A percentile compares a stretch with the other conserved stretches of the same genome.
These are phyloP conservation scores for Cephus pygmeus DNA, from an alignment of 2,888 invertebrate genomes.

Conservation along the genomic window DNA sequence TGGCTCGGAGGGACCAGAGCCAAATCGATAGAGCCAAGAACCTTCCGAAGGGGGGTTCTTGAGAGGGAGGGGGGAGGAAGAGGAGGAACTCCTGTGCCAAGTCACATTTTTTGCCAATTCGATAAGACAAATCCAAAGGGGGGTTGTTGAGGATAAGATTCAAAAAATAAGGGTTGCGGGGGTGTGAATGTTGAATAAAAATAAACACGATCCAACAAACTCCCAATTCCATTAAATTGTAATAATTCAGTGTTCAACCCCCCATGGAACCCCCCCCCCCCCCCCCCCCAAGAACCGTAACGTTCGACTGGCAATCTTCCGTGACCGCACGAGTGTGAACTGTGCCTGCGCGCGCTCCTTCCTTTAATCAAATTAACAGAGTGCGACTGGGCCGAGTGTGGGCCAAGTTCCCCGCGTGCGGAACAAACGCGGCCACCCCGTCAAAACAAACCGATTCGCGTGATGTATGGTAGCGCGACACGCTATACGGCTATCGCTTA, in stretches of 20 bases:
- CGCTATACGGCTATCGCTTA: constrained; percentile 21
- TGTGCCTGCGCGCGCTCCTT: constrained; percentile 5
- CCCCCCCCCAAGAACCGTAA: constrained; percentile 10
- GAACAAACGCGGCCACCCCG: constrained; percentile 5
- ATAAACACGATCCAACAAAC: constrained; percentile 13
- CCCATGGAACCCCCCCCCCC: neutral
- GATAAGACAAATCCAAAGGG: constrained; percentile 3
- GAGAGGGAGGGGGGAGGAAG: too few species aligned
- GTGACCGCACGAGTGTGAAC: neutral
- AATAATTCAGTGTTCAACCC: constrained; percentile 31
- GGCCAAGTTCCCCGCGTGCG: constrained; percentile 1
- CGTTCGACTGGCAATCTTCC: neutral
- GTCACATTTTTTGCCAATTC: neutral
- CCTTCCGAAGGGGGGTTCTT: too few species aligned
- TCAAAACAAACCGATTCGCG: constrained; percentile 3
- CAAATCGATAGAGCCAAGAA: too few species aligned
- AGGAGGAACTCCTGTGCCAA: too few species aligned
- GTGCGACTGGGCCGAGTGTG: neutral
- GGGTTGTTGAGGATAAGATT: too few species aligned
- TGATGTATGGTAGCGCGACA: constrained; percentile 18
- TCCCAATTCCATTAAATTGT: constrained; percentile 23
- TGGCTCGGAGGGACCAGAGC: too few species aligned
- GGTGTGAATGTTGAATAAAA: too few species aligned
- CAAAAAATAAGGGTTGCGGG: too few species aligned
- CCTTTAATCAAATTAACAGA: constrained; percentile 21